phyloP scores from a whole-genome alignment of 2,888 invertebrate genomes.

The Urechis unicinctus region DNA sequence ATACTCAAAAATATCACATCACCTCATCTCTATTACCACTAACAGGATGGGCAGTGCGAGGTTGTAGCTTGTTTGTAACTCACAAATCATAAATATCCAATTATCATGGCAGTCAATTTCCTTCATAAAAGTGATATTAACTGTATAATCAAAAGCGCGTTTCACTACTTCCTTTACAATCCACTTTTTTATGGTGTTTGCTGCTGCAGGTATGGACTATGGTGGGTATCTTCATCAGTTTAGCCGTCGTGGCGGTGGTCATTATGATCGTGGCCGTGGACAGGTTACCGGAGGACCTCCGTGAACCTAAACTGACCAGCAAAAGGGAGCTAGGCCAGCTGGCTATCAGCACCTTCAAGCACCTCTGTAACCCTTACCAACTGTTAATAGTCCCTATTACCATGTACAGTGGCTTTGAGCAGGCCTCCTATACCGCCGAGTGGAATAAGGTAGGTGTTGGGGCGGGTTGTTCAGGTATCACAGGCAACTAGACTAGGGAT shows the following conservation, averaged over 20 bases:
- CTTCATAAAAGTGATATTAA: no score
- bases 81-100: no score
- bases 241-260: constrained; percentile 60
- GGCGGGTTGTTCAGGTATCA: no score
- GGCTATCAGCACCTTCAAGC: constrained; percentile 68
- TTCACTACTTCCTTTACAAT: no score
- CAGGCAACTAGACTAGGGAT: no score
- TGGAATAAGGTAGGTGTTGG: constrained; percentile 54
- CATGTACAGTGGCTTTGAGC: constrained; percentile 94
- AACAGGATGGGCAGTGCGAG: no score
- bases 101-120: no score
- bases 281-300: constrained; percentile 24
- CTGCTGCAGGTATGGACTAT: constrained; percentile 21
- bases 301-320: constrained; percentile 1
- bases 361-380: constrained; percentile 75
- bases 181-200: no score
- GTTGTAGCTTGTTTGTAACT: no score
- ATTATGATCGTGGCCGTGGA: constrained; percentile 84
- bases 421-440: constrained; percentile 85
- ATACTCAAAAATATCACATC: no score
- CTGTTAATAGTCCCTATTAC: constrained; percentile 90
- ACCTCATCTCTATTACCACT: no score
- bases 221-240: constrained; percentile 15
- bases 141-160: no score
- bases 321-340: constrained; percentile 15